A percentile compares a stretch with the other conserved stretches of the same genome.
These are phyloP conservation scores for Smittia sp. DNA, from an alignment of 2,888 invertebrate species.

Conservation along the genomic window DNA sequence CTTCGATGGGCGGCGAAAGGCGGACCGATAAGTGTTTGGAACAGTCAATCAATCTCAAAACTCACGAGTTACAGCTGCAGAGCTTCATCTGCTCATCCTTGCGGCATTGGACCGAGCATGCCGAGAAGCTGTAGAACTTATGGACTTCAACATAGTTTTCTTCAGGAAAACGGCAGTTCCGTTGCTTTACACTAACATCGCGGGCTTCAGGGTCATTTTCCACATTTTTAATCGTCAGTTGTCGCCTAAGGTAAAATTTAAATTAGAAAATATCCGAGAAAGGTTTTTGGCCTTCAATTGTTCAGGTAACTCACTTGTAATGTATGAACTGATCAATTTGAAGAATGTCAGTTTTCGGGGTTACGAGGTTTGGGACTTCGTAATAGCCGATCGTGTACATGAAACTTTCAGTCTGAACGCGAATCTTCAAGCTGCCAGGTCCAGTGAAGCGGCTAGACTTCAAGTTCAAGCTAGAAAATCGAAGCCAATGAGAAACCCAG, in stretches of 20 bases:
- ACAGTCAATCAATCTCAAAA: conserved; percentile 56
- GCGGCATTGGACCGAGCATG: conserved; percentile 69
- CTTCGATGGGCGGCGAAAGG: background rate
- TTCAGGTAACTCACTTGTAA: conserved; percentile 52
- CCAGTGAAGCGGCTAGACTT: conserved; percentile 49
- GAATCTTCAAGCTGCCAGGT: conserved; percentile 60
- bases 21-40: background rate
- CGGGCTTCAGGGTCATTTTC: conserved; percentile 66
- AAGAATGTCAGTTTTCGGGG: conserved; percentile 61
- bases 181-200: conserved; percentile 61
- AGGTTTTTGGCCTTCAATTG: too few species aligned
- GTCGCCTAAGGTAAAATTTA: conserved; percentile 52
- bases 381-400: conserved; percentile 50
- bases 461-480: too few species aligned
- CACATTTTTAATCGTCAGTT: conserved; percentile 60
- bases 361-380: conserved; percentile 68
- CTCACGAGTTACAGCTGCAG: conserved; percentile 68
- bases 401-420: conserved; percentile 52
- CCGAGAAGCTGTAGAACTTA: conserved; percentile 67
- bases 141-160: conserved; percentile 64
- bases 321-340: conserved; percentile 59
- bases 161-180: conserved; percentile 67
- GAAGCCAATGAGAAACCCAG: too few species aligned
- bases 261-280: conserved; percentile 3
- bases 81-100: conserved; percentile 61